These are phyloP conservation scores for Drosophila paramelanica DNA, from an alignment of 2,888 invertebrate genomes.

Conservation along the genomic window DNA sequence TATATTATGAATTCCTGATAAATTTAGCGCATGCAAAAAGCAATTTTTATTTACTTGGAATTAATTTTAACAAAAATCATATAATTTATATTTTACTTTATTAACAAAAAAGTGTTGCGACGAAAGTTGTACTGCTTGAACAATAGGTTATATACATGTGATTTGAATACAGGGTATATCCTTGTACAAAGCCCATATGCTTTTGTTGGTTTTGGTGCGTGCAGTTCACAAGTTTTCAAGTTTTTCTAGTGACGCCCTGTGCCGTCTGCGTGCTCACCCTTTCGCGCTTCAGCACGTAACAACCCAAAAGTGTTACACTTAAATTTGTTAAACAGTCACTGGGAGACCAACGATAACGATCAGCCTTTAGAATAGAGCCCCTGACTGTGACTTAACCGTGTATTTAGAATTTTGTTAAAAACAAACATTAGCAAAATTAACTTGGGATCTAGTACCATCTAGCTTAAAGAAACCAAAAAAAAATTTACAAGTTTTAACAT, in stretches of 20 bases:
- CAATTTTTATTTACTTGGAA: conserved; percentile 2
- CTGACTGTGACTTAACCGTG: background rate
- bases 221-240: conserved; percentile 55
- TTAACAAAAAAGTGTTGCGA: no score
- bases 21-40: conserved; percentile 10
- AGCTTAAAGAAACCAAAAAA: no score
- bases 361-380: background rate
- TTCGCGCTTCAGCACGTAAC: conserved; percentile 2
- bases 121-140: no score
- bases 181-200: conserved; percentile 2
- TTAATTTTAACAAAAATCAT: background rate
- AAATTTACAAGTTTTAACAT: no score
- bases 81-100: background rate
- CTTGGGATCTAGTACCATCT: no score
- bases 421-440: no score
- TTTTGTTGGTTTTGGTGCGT: conserved; percentile 55
- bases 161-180: conserved; percentile 9
- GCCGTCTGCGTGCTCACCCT: background rate
- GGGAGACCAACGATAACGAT: conserved; percentile 9
- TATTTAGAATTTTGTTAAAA: no score
- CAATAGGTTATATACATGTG: no score
- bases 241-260: conserved; percentile 7
- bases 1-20: conserved; percentile 18
- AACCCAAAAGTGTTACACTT: conserved; percentile 18
- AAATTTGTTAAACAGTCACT: conserved; percentile 13